phyloP scores from a whole-genome alignment of 1,140 invertebrate genomes.

The Leptinotarsa undecemlineata region DNA sequence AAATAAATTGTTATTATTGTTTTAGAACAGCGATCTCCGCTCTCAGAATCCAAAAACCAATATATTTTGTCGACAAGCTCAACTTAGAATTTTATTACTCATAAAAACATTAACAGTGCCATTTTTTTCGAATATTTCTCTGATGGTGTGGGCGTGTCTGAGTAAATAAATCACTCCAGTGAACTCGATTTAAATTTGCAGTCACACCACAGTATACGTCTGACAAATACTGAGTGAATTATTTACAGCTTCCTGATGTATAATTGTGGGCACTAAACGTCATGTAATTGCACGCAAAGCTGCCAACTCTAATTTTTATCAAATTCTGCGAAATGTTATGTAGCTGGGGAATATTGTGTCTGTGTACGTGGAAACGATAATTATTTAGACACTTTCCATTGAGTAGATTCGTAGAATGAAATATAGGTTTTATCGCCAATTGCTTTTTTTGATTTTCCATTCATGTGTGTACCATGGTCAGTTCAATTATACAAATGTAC shows the following conservation, averaged over 20 bases:
- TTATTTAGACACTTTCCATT: no score
- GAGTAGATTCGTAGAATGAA: no score
- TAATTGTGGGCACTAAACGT: slow-evolving; percentile 29
- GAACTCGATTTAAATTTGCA: slow-evolving; percentile 6
- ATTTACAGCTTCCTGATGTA: slow-evolving; percentile 31
- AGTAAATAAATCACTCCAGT: background rate
- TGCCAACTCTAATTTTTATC: slow-evolving; percentile 29
- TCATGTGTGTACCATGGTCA: no score
- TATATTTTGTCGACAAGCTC: background rate
- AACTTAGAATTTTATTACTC: background rate
- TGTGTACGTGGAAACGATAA: no score
- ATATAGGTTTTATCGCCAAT: no score
- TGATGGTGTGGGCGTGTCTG: background rate
- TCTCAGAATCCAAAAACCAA: background rate
- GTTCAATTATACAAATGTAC: no score
- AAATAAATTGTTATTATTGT: background rate
- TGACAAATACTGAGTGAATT: slow-evolving; percentile 28
- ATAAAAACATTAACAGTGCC: background rate
- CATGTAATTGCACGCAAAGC: slow-evolving; percentile 28
- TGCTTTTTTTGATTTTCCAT: no score
- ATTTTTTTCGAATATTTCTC: background rate
- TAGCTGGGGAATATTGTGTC: background rate
- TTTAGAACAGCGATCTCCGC: background rate
- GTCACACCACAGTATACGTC: background rate
- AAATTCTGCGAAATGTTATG: slow-evolving; percentile 20